Evolutionary conservation across 1,140 invertebrate genomes (phyloP).

Genomic region (Tetramorium parvispinum): DNA sequence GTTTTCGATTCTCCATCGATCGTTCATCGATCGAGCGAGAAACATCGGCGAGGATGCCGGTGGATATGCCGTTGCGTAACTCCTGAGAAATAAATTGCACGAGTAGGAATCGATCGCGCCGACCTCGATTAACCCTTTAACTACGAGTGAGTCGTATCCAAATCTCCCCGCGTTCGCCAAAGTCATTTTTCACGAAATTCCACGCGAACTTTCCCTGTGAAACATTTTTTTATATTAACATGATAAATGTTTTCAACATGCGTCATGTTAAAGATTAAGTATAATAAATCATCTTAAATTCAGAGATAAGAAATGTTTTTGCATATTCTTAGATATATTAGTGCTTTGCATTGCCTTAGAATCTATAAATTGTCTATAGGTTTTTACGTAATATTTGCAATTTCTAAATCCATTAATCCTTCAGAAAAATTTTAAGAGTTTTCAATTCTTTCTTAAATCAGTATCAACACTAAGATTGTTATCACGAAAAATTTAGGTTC

Average conservation of each 20-base stretch:
- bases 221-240: not conserved
- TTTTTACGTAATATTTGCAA: not conserved
- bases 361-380: not conserved
- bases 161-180: slow-evolving; percentile 20
- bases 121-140: slow-evolving; percentile 63
- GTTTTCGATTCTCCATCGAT: slow-evolving; percentile 50
- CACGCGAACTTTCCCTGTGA: not conserved
- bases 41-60: slow-evolving; percentile 23
- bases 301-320: not conserved
- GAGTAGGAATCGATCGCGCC: slow-evolving; percentile 50
- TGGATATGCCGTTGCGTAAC: slow-evolving; percentile 49
- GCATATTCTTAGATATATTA: not conserved
- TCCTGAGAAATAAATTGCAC: slow-evolving; percentile 49
- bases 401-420: not conserved
- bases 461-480: not conserved
- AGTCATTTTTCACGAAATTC: slow-evolving; percentile 49
- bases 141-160: slow-evolving; percentile 50
- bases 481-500: not conserved
- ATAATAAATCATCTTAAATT: not conserved
- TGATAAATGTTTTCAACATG: slow-evolving; percentile 18
- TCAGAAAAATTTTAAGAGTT: not conserved
- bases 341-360: not conserved
- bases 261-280: not conserved
- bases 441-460: not conserved
- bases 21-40: slow-evolving; percentile 31